Evolutionary conservation across 2,113 vertebrate species (phyloP), one percentile per base, ranked within the genome.

Genomic region (Strigops habroptila): DNA sequence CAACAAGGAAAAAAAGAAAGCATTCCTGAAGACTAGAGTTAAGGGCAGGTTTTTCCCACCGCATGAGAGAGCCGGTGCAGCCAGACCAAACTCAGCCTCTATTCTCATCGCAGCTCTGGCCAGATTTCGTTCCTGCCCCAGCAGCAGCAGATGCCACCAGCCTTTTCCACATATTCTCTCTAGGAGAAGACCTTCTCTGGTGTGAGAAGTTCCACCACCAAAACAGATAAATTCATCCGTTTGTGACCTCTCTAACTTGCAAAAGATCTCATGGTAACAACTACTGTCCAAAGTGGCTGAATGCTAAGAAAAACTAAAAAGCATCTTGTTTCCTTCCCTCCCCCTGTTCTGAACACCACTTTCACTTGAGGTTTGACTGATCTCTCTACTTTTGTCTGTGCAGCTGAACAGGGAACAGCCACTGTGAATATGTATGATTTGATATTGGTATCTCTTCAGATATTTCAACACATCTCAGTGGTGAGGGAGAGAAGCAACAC

Each of bases 21-120:
- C 63, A 90, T 97, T 94, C 88, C 71, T 78, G 64, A 53, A 70
- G 37, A 59, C 41, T 19, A 15, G 65, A 84, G 57, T 60, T 94
- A 78, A 91, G 69, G 67, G 63, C 59, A 87, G 79, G 68, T 87
- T 76, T 95, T 94, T 93, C 86, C 84, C 85, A 95, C 81, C 1
- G 0, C 9, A 7, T 53, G 49, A 86, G 33, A 88, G 44, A 62
- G 17, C 23, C 53, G 24, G 12, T 14, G 16, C 35, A 86, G 35
- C 31, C 80, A 74, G 41, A 69, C 43, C 64, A 37, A 78, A 43
- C 23, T 60, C 63, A 44, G 27, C 24, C 37, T 52, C 51, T 44
- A 2, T 31, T 78, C 48, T 86, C 23, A 12, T 13, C 35, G 49
- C 57, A 57, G 27, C 31, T 76, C 44, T 64, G 67, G 67, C 14